phyloP scores from a whole-genome alignment of 2,797 vertebrate species.

The Tadarida brasiliensis region DNA sequence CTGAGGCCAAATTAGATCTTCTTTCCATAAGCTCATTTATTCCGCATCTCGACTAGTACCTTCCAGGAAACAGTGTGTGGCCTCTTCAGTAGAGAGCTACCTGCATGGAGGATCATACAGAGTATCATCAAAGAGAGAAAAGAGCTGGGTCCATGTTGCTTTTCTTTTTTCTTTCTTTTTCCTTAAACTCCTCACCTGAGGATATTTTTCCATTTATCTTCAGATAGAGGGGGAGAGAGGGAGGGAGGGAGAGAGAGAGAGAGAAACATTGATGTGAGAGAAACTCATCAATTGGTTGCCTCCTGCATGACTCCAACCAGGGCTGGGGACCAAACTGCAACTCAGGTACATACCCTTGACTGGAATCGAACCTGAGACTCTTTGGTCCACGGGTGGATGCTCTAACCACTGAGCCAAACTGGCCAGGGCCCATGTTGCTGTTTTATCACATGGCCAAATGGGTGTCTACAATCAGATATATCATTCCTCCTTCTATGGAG shows the following conservation, averaged over 20 bases:
- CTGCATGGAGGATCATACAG: not conserved
- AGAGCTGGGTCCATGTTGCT: not conserved
- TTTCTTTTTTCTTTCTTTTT: not conserved
- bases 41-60: not conserved
- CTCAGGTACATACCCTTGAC: no score
- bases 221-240: no score
- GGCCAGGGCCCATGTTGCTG: not conserved
- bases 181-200: no score
- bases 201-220: no score
- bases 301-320: no score
- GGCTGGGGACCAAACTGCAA: no score
- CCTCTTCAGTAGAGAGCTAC: not conserved
- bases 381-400: no score
- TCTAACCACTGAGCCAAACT: no score
- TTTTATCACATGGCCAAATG: not conserved
- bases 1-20: not conserved
- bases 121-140: not conserved
- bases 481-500: not conserved
- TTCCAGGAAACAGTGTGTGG: not conserved
- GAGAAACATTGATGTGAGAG: no score
- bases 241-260: no score
- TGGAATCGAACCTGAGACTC: no score
- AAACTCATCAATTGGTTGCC: no score
- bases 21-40: not conserved
- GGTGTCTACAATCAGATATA: not conserved